phyloP scores from a whole-genome alignment of 2,797 vertebrate genomes.

The Morelia viridis region DNA sequence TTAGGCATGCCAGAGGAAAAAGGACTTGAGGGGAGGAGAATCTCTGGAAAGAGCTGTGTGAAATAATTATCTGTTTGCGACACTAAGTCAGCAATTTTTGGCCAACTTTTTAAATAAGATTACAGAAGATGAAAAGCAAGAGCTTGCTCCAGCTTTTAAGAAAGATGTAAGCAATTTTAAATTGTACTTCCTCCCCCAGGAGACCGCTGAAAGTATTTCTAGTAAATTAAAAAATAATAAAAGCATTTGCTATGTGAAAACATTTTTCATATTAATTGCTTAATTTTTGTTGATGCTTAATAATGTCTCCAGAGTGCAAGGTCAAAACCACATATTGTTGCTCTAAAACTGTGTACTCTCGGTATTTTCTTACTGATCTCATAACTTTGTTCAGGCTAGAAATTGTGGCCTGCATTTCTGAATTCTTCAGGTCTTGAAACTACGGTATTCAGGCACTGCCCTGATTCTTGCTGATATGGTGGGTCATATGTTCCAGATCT shows the following conservation, averaged over 20 bases:
- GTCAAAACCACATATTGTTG: slow-evolving; percentile 34
- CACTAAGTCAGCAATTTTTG: slow-evolving; percentile 66
- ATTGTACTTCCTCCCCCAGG: slow-evolving; percentile 63
- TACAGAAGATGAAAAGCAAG: slow-evolving; percentile 71
- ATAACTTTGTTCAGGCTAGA: not conserved
- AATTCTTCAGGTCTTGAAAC: not conserved
- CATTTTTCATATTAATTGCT: slow-evolving; percentile 72
- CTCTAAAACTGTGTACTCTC: not conserved
- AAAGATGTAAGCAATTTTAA: slow-evolving; percentile 77
- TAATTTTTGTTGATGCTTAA: slow-evolving; percentile 70
- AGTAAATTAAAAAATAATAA: slow-evolving; percentile 75
- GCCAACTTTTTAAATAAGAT: slow-evolving; percentile 70
- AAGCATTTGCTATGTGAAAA: slow-evolving; percentile 64
- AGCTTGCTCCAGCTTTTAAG: slow-evolving; percentile 75
- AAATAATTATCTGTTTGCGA: slow-evolving; percentile 71
- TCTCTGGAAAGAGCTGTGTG: slow-evolving; percentile 43
- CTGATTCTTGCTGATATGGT: not conserved
- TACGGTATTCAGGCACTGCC: not conserved
- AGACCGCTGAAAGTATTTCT: slow-evolving; percentile 65
- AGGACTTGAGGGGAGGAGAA: not conserved
- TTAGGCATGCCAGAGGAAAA: slow-evolving; percentile 58
- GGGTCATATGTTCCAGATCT: not conserved
- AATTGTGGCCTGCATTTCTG: not conserved
- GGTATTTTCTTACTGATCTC: not conserved
- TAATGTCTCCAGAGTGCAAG: slow-evolving; percentile 52